phyloP scores from a whole-genome alignment of 2,797 vertebrate genomes.

The Ciconia nigra region DNA sequence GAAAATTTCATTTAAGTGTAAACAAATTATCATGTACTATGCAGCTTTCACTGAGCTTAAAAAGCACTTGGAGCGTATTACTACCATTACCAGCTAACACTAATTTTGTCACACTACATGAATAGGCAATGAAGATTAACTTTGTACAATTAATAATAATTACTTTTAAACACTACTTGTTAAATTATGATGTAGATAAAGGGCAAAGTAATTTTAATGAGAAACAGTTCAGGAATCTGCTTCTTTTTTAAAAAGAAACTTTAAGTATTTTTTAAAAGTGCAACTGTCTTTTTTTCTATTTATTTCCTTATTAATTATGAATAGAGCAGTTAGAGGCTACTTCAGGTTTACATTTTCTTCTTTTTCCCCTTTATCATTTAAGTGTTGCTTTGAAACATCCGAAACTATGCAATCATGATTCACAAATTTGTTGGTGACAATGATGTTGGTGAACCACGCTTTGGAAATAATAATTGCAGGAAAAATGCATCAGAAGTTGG shows the following conservation, averaged over 20 bases:
- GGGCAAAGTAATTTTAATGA: not conserved
- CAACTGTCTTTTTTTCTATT: not conserved
- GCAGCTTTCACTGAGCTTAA: not conserved
- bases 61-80: not conserved
- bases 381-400: not conserved
- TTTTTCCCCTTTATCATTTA: not conserved
- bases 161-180: not conserved
- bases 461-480: not conserved
- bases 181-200: not conserved
- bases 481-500: not conserved
- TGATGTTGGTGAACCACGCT: not conserved
- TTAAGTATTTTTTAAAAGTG: not conserved
- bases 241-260: not conserved
- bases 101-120: not conserved
- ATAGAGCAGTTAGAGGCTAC: not conserved
- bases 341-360: not conserved
- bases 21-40: not conserved
- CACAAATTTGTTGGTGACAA: not conserved
- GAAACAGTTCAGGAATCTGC: not conserved
- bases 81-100: not conserved
- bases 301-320: not conserved
- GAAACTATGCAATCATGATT: not conserved
- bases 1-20: not conserved
- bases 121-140: not conserved
- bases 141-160: not conserved